Base-by-base conservation (phyloP, 2,888 invertebrate genomes). In the Parascotia fuliginaria region DNA sequence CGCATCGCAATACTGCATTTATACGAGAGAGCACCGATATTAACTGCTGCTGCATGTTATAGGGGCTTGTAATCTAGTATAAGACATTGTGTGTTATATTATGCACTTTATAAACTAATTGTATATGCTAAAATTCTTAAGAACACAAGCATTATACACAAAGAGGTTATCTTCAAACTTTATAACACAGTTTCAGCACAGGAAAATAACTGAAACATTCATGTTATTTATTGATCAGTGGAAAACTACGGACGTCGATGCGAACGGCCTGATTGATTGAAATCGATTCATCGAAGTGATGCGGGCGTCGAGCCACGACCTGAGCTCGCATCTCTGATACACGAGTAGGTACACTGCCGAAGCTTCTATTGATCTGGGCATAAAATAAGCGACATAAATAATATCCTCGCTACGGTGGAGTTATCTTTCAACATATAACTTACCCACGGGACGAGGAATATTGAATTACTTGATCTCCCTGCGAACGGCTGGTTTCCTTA, bases 381-480 rank as follows among this genome's bases (percentile, higher is more conserved):
- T 22, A 33, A 33, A 42, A 24, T 42, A 24, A 34, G 9, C 34
- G 32, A 28, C 22, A 32, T 37, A 38, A 50, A 32, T 42, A 51
- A 42, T 51, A 54, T 27, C 36, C 19, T n/a, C 37, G 28, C 38
- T 12, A 9, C 7, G 39, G 28, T n/a, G 36, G 48, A 49, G 56
- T 46, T 56, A 54, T 49, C 37, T 51, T 51, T 14, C 33, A 39
- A 33, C 11, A 33, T 38, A 42, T 42, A 45, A 33, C 14, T 47
- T 36, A 40, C 39, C 48, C 46, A 1, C 32, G 42, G 43, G 43
- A 32, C 32, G 15, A 40, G 46, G 28, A 31, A 24, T 40, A 53
- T 58, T 48, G 16, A 28, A 50, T 53, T 43, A 64, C 52, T 34
- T 43, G 60, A 52, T 55, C 52, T 58, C 41, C 47, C 58, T 55